Conservation (phyloP, 1,140 invertebrate species). For the Zaprionus lachaisei region DNA sequence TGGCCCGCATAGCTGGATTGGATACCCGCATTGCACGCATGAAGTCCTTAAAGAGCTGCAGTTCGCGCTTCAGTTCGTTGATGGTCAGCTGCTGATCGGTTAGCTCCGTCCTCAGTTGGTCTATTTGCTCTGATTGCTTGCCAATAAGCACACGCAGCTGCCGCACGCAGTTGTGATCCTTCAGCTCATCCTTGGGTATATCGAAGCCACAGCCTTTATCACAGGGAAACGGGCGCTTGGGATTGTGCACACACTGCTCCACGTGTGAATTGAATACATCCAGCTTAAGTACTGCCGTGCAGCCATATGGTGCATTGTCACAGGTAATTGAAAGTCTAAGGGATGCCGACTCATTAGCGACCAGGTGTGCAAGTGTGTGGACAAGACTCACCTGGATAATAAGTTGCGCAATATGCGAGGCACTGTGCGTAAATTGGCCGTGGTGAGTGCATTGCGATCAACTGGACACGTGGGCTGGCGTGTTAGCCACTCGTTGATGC, state of each 20-base stretch:
- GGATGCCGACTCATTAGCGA: background rate
- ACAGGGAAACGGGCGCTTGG: constrained; percentile 96
- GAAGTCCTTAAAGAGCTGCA: constrained; percentile 94
- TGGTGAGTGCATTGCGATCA: constrained; percentile 94
- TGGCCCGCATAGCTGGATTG: constrained; percentile 94
- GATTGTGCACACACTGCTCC: constrained; percentile 97
- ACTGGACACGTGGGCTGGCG: constrained; percentile 97
- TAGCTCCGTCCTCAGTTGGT: constrained; percentile 93
- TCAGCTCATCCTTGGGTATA: constrained; percentile 97
- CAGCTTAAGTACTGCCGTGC: constrained; percentile 93
- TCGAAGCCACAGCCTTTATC: constrained; percentile 96
- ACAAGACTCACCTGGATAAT: constrained; percentile 88
- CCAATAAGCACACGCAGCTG: constrained; percentile 94
- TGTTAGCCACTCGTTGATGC: constrained; percentile 97
- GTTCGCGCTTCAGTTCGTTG: constrained; percentile 94
- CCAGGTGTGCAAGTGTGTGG: constrained; percentile 9
- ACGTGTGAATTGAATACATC: constrained; percentile 93
- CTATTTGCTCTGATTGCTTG: constrained; percentile 93
- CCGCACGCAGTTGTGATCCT: constrained; percentile 96
- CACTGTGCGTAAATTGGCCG: constrained; percentile 94
- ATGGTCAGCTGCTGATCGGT: constrained; percentile 94
- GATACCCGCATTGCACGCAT: constrained; percentile 95
- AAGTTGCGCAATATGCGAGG: constrained; percentile 96
- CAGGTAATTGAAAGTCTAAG: constrained; percentile 93
- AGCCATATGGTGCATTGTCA: constrained; percentile 95